A percentile compares a stretch with the other conserved stretches of the same genome.
phyloP scores from a whole-genome alignment of 2,113 vertebrate genomes.

The Sinocyclocheilus rhinocerous region DNA sequence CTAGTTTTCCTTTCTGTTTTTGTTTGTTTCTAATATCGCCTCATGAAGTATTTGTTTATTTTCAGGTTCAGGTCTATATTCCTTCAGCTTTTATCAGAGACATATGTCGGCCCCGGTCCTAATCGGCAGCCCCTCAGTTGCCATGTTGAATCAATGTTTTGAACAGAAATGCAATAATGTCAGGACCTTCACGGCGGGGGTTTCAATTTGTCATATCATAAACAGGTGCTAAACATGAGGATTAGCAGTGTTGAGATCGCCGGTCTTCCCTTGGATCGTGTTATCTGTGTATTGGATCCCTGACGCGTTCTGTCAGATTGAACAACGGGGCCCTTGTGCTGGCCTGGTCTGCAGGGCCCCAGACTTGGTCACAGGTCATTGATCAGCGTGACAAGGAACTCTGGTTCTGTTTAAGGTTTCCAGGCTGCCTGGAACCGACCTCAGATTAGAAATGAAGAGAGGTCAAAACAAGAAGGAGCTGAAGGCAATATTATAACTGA shows the following conservation, averaged over 20 bases:
- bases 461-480: slow-evolving; percentile 33
- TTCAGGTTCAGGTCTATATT: slow-evolving; percentile 87
- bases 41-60: slow-evolving; percentile 71
- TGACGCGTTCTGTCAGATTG: slow-evolving; percentile 75
- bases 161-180: slow-evolving; percentile 52
- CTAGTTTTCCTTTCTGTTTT: slow-evolving; percentile 39
- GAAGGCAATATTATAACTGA: not conserved
- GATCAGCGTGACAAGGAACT: slow-evolving; percentile 75
- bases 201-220: slow-evolving; percentile 96
- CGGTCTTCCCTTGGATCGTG: slow-evolving; percentile 85
- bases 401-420: slow-evolving; percentile 79
- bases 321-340: slow-evolving; percentile 85
- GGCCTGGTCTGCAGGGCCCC: slow-evolving; percentile 76
- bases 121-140: slow-evolving; percentile 25
- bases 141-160: slow-evolving; percentile 52
- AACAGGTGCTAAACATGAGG: slow-evolving; percentile 91
- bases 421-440: slow-evolving; percentile 50
- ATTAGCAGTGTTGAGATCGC: slow-evolving; percentile 82
- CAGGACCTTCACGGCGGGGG: slow-evolving; percentile 68
- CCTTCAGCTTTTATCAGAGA: slow-evolving; percentile 85
- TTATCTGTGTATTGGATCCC: slow-evolving; percentile 80
- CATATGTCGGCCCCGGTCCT: slow-evolving; percentile 82
- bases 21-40: slow-evolving; percentile 31
- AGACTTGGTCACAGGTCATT: slow-evolving; percentile 77
- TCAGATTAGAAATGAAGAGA: slow-evolving; percentile 50